Evolutionary conservation across 1,140 invertebrate species (phyloP), one percentile per base, ranked within the genome.

Genomic region (Babylonia areolata): DNA sequence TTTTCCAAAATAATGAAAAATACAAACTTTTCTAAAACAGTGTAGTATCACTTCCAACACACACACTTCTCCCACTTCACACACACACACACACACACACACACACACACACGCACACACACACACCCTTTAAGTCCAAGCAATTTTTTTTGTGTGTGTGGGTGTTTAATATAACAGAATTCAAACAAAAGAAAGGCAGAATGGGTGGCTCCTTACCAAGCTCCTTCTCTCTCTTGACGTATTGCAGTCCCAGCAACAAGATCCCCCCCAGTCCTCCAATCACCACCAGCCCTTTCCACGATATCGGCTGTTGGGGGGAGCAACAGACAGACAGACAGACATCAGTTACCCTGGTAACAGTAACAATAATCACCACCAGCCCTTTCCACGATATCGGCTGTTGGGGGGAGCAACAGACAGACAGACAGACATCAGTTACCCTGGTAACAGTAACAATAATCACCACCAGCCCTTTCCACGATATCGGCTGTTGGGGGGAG

Each of bases 301-400:
- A 81, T 15, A 91, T 64, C n/a, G 87, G 87, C 89, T 89, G 86
- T 6, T n/a, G n/a, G n/a, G n/a, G n/a, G n/a, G n/a, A n/a, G n/a
- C n/a, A n/a, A n/a, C n/a, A n/a, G n/a, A n/a, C n/a, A n/a, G n/a
- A n/a, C 3, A 37, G 40, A 78, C 23, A 28, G 15, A 33, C 23
- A 39, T 28, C 6, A 37, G 1, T 20, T 5, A 28, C 23, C 75
- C n/a, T n/a, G 17, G 73, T 75, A 12, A n/a, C 33, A 33, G 17
- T 31, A 37, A 12, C 35, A 5, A 2, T 3, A 28, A 78, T 33
- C 17, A 1, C 40, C 35, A 23, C 23, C 12, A 35, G 40, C 17
- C 40, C 23, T 37, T 39, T 35, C 75, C 75, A 78, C 12, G 33
- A 78, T 33, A 37, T 42, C 17, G 35, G 23, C 35, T 78, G 40